These are phyloP conservation scores for Hipparchia semele DNA, from an alignment of 2,888 invertebrate species.

Conservation along the genomic window DNA sequence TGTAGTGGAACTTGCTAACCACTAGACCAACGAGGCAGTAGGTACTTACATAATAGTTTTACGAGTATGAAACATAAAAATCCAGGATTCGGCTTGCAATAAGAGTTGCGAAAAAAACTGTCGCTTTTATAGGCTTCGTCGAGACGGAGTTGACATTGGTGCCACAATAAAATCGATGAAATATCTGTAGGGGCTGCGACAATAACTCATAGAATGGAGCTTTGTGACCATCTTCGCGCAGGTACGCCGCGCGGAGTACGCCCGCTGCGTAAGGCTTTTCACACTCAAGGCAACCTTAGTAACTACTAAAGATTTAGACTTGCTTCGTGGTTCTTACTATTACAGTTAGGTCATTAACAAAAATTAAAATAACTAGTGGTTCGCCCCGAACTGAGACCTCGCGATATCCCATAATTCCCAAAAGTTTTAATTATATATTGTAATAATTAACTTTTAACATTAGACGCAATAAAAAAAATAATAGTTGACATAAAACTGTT, in stretches of 20 bases:
- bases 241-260: slow-evolving; percentile 74
- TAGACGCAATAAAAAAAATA: too few species aligned
- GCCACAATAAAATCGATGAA: slow-evolving; percentile 83
- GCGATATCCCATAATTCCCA: too few species aligned
- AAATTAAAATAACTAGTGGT: too few species aligned
- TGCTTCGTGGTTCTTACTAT: too few species aligned
- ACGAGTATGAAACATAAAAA: slow-evolving; percentile 15
- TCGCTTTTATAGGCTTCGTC: slow-evolving; percentile 68
- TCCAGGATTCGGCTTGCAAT: slow-evolving; percentile 21
- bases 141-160: slow-evolving; percentile 80
- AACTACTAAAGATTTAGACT: too few species aligned
- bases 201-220: slow-evolving; percentile 63
- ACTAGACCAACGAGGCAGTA: too few species aligned
- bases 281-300: neutral
- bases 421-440: too few species aligned
- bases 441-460: too few species aligned
- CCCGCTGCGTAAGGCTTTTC: slow-evolving; percentile 55
- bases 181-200: slow-evolving; percentile 72
- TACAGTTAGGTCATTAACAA: too few species aligned
- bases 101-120: slow-evolving; percentile 38
- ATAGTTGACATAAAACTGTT: too few species aligned
- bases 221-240: slow-evolving; percentile 53
- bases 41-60: neutral
- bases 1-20: too few species aligned
- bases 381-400: too few species aligned